These are phyloP conservation scores for Chelonoidis abingdonii DNA, from an alignment of 2,113 vertebrate species.

Conservation along the genomic window DNA sequence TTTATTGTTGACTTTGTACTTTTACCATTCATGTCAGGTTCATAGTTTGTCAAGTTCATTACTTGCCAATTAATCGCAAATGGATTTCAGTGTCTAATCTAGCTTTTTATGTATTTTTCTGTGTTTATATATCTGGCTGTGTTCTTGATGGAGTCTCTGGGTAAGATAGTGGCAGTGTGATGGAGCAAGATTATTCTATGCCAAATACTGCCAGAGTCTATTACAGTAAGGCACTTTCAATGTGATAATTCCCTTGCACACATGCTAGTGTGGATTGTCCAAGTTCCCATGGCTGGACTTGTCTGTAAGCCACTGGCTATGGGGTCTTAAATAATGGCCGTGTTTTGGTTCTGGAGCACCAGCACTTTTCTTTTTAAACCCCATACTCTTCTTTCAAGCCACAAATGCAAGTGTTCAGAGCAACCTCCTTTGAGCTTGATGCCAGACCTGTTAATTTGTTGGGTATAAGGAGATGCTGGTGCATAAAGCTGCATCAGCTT, in stretches of 20 bases:
- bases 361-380: accelerated
- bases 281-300: background rate
- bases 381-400: background rate
- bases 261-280: background rate
- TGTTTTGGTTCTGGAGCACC: accelerated
- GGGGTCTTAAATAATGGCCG: accelerated
- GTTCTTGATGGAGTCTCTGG: background rate
- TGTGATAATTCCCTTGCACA: accelerated
- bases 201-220: accelerated
- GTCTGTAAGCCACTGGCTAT: background rate
- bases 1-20: slow-evolving; percentile 10
- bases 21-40: slow-evolving; percentile 23
- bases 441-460: background rate
- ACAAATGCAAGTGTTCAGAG: background rate
- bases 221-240: accelerated
- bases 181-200: background rate
- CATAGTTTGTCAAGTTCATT: slow-evolving; percentile 41
- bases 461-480: background rate
- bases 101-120: background rate
- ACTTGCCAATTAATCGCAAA: slow-evolving; percentile 37
- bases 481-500: background rate
- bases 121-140: background rate
- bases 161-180: accelerated
- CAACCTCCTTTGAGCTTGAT: background rate
- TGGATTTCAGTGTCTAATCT: background rate